Conservation (phyloP, 2,113 vertebrate genomes). For the Atherinomorus stipes region DNA sequence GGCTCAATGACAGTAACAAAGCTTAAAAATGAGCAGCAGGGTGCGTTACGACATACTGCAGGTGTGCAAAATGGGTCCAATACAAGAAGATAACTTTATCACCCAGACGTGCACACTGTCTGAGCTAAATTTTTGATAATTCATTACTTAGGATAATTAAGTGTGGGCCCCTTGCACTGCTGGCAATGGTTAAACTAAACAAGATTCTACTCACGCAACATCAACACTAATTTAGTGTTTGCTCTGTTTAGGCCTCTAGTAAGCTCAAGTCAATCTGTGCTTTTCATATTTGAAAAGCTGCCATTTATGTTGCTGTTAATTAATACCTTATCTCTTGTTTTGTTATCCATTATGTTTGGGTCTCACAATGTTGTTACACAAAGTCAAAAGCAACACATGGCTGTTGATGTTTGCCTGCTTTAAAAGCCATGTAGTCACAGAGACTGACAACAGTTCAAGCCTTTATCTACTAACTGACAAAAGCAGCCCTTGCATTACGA, state of each 20-base stretch:
- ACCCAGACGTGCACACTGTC: constrained; percentile 44
- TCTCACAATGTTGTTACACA: neutral
- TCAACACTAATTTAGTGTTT: constrained; percentile 46
- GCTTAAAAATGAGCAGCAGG: neutral
- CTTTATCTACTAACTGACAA: neutral
- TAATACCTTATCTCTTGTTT: constrained; percentile 16
- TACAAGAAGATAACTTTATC: constrained; percentile 7
- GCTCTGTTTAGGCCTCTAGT: constrained; percentile 21
- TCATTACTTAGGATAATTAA: constrained; percentile 68
- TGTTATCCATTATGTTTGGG: neutral
- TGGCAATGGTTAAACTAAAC: constrained; percentile 60
- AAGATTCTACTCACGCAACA: constrained; percentile 43
- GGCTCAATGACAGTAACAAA: neutral
- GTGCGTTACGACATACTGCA: constrained; percentile 23
- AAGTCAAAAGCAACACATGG: neutral
- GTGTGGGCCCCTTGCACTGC: constrained; percentile 45
- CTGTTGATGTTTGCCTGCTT: neutral
- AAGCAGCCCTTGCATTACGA: constrained; percentile 5
- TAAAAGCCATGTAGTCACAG: neutral
- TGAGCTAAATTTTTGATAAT: constrained; percentile 53
- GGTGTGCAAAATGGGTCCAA: constrained; percentile 36
- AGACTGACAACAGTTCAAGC: neutral
- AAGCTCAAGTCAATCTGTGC: constrained; percentile 14
- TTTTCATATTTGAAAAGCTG: constrained; percentile 18
- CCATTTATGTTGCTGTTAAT: constrained; percentile 19